Percentiles rank a stretch among this genome's conserved stretches.
Conservation (phyloP, 1,140 invertebrate genomes). For the Conus ventricosus region DNA sequence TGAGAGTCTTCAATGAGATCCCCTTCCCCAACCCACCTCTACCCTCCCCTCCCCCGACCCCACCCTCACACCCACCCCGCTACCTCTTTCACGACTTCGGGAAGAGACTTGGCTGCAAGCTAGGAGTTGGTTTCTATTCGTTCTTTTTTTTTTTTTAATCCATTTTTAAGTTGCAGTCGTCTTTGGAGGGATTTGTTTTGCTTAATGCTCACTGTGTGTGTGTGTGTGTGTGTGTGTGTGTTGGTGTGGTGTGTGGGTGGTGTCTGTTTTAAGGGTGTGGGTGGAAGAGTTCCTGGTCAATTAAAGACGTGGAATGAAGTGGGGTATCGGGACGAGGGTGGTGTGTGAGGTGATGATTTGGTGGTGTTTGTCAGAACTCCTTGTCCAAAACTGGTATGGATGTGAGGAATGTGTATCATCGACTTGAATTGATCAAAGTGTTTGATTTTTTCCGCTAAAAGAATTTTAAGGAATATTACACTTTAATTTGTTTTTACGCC, state of each 20-base stretch:
- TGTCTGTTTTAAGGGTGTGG: neutral
- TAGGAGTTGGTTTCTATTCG: neutral
- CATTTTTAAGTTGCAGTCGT: neutral
- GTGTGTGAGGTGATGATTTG: too few species aligned
- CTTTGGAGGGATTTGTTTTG: neutral
- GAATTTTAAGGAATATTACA: too few species aligned
- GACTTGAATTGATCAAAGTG: too few species aligned
- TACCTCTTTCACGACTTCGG: neutral
- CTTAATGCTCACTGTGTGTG: neutral
- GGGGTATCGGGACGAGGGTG: too few species aligned
- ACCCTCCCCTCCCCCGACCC: neutral
- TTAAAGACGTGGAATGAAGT: too few species aligned
- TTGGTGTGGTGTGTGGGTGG: neutral
- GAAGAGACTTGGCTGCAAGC: neutral
- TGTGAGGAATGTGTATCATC: too few species aligned
- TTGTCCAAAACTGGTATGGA: too few species aligned
- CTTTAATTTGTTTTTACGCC: too few species aligned
- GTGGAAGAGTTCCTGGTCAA: too few species aligned
- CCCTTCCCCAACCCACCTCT: neutral
- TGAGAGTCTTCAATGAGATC: conserved; percentile 4
- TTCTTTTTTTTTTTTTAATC: neutral
- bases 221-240: conserved; percentile 27
- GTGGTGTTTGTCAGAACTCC: too few species aligned
- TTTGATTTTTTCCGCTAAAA: too few species aligned
- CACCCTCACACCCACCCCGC: too few species aligned